These are phyloP conservation scores for Halichoeres trimaculatus DNA, from an alignment of 2,113 vertebrate genomes.

Conservation along the genomic window DNA sequence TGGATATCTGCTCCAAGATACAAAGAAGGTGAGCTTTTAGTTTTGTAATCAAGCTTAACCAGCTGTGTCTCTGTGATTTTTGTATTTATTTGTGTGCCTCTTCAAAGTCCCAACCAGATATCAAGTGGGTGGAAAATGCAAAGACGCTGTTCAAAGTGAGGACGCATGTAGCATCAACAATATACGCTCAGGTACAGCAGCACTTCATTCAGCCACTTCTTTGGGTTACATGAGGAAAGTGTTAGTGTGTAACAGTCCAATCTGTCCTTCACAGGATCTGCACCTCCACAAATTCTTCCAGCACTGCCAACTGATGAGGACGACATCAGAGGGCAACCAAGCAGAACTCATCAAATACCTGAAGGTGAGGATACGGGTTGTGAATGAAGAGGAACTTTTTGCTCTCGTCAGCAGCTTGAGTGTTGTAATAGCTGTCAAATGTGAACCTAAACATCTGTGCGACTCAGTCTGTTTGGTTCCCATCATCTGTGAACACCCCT, in stretches of 20 bases:
- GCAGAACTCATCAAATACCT: conserved; percentile 95
- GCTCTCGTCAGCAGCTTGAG: not conserved
- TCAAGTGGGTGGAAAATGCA: conserved; percentile 96
- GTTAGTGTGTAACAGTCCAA: not conserved
- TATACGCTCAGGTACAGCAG: conserved; percentile 91
- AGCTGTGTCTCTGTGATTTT: not conserved
- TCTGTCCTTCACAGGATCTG: conserved; percentile 86
- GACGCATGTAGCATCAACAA: conserved; percentile 91
- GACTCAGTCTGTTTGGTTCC: no score
- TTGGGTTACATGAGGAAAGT: not conserved
- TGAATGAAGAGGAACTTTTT: not conserved
- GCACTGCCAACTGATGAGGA: conserved; percentile 90
- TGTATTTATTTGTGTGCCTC: not conserved
- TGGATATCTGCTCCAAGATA: conserved; percentile 89
- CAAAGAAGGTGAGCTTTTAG: conserved; percentile 81
- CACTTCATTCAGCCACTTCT: not conserved
- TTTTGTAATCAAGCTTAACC: no score
- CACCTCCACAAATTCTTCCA: conserved; percentile 98
- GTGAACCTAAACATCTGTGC: no score
- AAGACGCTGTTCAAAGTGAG: conserved; percentile 93
- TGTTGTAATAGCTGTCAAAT: not conserved
- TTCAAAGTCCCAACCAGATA: conserved; percentile 83
- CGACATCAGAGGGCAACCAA: conserved; percentile 85
- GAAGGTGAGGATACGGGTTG: conserved; percentile 83
- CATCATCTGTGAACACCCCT: no score